Evolutionary conservation across 2,797 vertebrate species (phyloP), one percentile per base, ranked within the genome.

Genomic region (Pampus argenteus): DNA sequence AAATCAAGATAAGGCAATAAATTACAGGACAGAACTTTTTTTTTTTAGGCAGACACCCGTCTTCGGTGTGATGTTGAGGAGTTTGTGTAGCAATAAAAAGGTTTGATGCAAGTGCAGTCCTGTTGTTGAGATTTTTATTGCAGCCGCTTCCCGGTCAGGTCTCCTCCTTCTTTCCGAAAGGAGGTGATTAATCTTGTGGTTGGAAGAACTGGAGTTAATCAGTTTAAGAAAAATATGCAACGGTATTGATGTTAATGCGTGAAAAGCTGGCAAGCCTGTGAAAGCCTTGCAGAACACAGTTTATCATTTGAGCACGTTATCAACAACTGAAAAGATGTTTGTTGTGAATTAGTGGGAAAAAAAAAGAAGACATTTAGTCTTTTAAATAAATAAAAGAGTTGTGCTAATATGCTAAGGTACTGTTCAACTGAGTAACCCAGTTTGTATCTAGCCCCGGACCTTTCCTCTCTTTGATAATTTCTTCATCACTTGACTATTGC

Each of bases 41-140:
- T 78, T 40, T 40, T 44, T n/a, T 44, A 7, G 49, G 62, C 49
- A 9, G 38, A 62, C 48, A 26, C n/a, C 49, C 36, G 6, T 71
- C 75, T 71, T 36, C 17, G 3, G 52, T 38, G 22, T 14, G 64
- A 71, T 55, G 38, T 67, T 26, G 9, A 69, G 57, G 51, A 56
- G 25, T 66, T 55, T 40, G 61, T 47, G 55, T 58, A 38, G 51
- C 68, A 56, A 50, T 74, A 63, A 78, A 71, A 80, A 26, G 49
- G 17, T 79, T 52, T n/a, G 47, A 59, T 72, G 61, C 82, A 13
- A 77, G 82, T 78, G 59, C n/a, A 2, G 42, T 81, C 86, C 61
- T 84, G 79, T 76, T 79, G 17, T 22, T 64, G 58, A 66, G 47
- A 26, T 26, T 87, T 90, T 86, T 78, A 82, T 75, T 76, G 74